Evolutionary conservation across 2,888 invertebrate genomes (phyloP).

Genomic region (Bimastos eiseni): DNA sequence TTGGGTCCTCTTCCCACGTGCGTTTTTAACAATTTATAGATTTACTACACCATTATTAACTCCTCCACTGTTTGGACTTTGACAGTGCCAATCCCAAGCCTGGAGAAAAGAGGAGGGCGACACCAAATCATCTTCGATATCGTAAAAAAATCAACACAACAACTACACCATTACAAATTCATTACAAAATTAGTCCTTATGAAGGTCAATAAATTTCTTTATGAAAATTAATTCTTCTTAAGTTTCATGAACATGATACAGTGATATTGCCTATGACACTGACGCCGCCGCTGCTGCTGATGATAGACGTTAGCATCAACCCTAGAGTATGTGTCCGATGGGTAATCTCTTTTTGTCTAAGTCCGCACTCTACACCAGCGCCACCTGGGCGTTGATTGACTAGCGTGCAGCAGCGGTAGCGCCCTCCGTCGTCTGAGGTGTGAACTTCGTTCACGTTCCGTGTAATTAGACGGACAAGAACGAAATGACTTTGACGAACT

Average conservation of each 20-base stretch:
- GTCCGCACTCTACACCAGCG: neutral
- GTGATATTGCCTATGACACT: neutral
- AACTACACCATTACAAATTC: too few species aligned
- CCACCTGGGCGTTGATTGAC: neutral
- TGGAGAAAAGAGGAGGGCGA: too few species aligned
- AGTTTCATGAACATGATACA: neutral
- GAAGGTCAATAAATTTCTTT: too few species aligned
- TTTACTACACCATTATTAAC: too few species aligned
- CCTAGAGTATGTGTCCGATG: neutral
- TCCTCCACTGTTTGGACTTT: too few species aligned
- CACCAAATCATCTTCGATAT: too few species aligned
- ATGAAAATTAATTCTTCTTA: too few species aligned
- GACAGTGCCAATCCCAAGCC: too few species aligned
- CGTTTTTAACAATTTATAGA: too few species aligned
- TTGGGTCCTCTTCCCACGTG: too few species aligned
- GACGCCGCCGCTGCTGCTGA: conserved; percentile 18
- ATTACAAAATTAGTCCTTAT: too few species aligned
- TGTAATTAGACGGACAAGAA: neutral
- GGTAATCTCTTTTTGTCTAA: neutral
- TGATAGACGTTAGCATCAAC: neutral
- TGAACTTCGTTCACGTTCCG: neutral
- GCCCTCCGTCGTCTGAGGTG: neutral
- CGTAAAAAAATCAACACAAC: too few species aligned
- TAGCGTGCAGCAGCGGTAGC: neutral
- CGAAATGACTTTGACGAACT: neutral